Evolutionary conservation across 2,113 vertebrate genomes (phyloP), one percentile per base, ranked within the genome.

Genomic region (Albula glossodonta): DNA sequence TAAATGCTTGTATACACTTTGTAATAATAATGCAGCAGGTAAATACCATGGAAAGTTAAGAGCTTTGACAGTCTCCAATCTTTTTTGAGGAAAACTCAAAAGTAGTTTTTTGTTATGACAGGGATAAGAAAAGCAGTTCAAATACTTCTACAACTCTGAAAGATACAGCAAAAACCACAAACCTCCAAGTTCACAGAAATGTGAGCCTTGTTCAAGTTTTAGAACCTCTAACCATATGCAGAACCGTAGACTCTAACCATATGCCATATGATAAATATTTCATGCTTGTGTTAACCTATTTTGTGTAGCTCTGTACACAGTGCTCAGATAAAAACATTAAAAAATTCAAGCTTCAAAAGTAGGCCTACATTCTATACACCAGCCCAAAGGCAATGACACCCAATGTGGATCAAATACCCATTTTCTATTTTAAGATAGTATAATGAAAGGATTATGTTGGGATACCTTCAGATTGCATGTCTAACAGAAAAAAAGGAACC

Each of bases 321-420:
- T 19, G 78, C 13, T 49, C 31, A 15, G 12, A 79, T 50, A 49
- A 48, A 48, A 79, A 79, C 17, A 48, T 25, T 5, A 79, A 48
- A 81, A 87, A 87, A 80, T 66, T 89, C 85, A 88, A 89, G 87
- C 70, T 89, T 91, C 78, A 31, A 41, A 41, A 41, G 31, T 41
- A 41, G 31, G 31, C 31, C 31, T 41, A 41, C 31, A 41, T 41
- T 41, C 31, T 41, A 41, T 41, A 41, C 31, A 41, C 31, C 31
- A 41, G 31, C 31, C 31, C 31, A 41, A 41, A 41, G 31, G 31
- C 31, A 41, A 41, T 41, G 31, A 41, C 31, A 41, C 31, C 31
- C 31, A 41, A 41, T 41, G 31, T 41, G 31, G 31, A 41, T 41
- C 31, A 41, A 41, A 41, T 41, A 41, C 31, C 31, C 31, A 41